Evolutionary conservation across 1,140 invertebrate species (phyloP).

Genomic region (Ceratina australensis): DNA sequence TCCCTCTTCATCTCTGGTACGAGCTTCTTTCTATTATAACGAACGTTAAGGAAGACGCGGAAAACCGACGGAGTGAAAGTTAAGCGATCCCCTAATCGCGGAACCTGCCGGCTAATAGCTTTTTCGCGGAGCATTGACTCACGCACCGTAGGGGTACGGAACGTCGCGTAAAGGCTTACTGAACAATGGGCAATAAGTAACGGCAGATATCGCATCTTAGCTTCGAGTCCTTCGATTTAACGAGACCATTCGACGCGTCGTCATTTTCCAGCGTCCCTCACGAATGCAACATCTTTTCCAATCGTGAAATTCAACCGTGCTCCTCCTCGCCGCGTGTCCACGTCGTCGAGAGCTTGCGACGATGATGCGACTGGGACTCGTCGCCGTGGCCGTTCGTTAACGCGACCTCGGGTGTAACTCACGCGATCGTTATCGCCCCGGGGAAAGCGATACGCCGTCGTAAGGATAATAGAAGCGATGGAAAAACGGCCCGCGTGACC

Average conservation of each 20-base stretch:
- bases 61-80: not conserved
- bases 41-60: no score
- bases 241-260: constrained; percentile 56
- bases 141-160: constrained; percentile 30
- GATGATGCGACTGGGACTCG: constrained; percentile 38
- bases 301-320: not conserved
- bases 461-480: not conserved
- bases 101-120: constrained; percentile 54
- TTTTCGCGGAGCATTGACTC: constrained; percentile 37
- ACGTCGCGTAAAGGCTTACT: constrained; percentile 12
- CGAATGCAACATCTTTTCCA: not conserved
- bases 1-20: no score
- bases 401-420: constrained; percentile 29
- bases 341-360: constrained; percentile 42
- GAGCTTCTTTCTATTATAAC: no score
- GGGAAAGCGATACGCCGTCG: constrained; percentile 49
- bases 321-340: not conserved
- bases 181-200: constrained; percentile 67
- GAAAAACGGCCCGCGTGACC: constrained; percentile 10
- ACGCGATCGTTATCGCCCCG: constrained; percentile 51
- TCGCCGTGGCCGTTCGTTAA: constrained; percentile 49
- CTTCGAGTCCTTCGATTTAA: constrained; percentile 48
- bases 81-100: constrained; percentile 38
- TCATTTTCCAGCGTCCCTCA: constrained; percentile 46
- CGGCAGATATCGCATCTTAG: constrained; percentile 57